These are phyloP conservation scores for Circaetus gallicus DNA, from an alignment of 2,113 vertebrate species.

Conservation along the genomic window DNA sequence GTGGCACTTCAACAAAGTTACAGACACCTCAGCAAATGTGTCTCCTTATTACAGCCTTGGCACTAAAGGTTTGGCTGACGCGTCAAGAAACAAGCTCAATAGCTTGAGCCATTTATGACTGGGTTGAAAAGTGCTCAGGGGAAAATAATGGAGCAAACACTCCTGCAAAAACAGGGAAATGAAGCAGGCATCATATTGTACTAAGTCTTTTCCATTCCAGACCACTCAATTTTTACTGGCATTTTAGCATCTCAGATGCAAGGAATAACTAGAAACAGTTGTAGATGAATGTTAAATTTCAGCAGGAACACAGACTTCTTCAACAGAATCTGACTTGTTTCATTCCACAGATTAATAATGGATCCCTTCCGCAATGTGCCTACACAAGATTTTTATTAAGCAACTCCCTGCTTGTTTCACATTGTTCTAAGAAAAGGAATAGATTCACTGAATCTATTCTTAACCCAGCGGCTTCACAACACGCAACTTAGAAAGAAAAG, in stretches of 20 bases:
- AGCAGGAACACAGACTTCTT: not conserved
- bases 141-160: not conserved
- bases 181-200: not conserved
- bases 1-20: not conserved
- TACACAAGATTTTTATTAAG: not conserved
- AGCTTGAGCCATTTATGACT: not conserved
- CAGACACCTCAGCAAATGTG: not conserved
- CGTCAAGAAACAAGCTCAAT: not conserved
- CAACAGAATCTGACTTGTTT: not conserved
- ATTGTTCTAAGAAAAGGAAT: not conserved
- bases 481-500: not conserved
- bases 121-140: not conserved
- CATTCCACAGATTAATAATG: not conserved
- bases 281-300: not conserved
- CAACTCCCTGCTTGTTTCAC: not conserved
- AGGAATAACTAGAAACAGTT: not conserved
- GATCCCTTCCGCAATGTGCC: not conserved
- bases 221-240: not conserved
- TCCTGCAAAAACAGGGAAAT: not conserved
- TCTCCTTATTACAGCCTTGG: not conserved
- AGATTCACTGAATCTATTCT: not conserved
- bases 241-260: not conserved
- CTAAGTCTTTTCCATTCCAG: not conserved
- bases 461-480: not conserved
- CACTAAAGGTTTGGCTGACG: rapidly evolving